Evolutionary conservation across 2,113 vertebrate genomes (phyloP).

Genomic region (Ifrita kowaldi): DNA sequence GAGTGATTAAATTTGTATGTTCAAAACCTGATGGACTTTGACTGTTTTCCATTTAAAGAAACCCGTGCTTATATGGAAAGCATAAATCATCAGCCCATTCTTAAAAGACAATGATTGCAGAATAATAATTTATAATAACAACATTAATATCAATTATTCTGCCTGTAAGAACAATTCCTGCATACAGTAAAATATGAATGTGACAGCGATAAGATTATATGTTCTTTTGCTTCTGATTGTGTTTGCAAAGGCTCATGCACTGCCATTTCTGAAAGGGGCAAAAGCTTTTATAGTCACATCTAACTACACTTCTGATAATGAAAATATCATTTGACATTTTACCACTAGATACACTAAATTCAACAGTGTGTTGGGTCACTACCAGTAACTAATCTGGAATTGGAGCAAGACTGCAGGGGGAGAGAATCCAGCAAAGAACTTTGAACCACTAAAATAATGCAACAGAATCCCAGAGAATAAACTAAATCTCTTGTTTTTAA

Average conservation of each 20-base stretch:
- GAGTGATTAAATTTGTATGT: conserved; percentile 39
- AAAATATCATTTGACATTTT: neutral
- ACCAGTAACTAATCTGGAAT: neutral
- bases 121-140: conserved; percentile 46
- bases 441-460: neutral
- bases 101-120: conserved; percentile 20
- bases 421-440: neutral
- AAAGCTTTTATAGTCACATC: neutral
- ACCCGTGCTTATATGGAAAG: neutral
- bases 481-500: neutral
- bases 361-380: neutral
- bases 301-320: neutral
- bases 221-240: neutral
- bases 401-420: neutral
- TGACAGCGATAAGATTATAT: neutral
- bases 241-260: neutral
- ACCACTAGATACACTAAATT: neutral
- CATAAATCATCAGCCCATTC: conserved; percentile 18
- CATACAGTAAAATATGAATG: neutral
- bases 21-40: conserved; percentile 36
- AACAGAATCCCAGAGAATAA: neutral
- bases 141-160: conserved; percentile 40
- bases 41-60: conserved; percentile 25
- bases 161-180: neutral
- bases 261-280: neutral